Percentiles rank a stretch among this genome's conserved stretches.
phyloP scores from a whole-genome alignment of 92 coral and sea anemone genomes.

The Scolanthus callimorphus region DNA sequence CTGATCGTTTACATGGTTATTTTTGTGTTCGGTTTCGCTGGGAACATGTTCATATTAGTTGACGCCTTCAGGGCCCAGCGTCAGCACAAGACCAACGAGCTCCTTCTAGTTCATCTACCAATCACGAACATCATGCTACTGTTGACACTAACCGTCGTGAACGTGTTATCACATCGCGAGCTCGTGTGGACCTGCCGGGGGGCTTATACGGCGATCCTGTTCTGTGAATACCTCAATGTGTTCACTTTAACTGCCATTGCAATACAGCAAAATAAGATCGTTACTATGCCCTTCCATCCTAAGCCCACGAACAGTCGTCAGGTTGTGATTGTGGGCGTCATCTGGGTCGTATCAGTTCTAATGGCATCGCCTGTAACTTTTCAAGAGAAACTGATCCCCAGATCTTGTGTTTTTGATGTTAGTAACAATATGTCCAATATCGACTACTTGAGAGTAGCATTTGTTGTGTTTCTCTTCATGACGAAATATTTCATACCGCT shows the following conservation, averaged over 20 bases:
- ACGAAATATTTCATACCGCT: slow-evolving; percentile 10
- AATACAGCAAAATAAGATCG: slow-evolving; percentile 13
- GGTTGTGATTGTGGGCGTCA: neutral
- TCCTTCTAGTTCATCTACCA: slow-evolving; percentile 13
- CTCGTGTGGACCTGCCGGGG: slow-evolving; percentile 3
- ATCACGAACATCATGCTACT: slow-evolving; percentile 9
- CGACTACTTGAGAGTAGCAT: neutral
- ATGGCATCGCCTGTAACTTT: slow-evolving; percentile 1
- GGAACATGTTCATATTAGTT: slow-evolving; percentile 19
- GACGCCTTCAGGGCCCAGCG: slow-evolving; percentile 17
- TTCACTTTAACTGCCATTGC: slow-evolving; percentile 18
- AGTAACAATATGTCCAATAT: too few species aligned
- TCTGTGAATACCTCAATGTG: slow-evolving; percentile 12
- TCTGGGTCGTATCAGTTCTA: slow-evolving; percentile 5
- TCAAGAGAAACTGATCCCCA: neutral
- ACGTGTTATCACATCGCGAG: slow-evolving; percentile 1
- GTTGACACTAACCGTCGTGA: slow-evolving; percentile 11
- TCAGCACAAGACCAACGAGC: slow-evolving; percentile 13
- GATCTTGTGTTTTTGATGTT: neutral
- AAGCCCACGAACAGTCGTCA: slow-evolving; percentile 6
- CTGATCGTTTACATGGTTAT: too few species aligned
- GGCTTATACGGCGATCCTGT: slow-evolving; percentile 6
- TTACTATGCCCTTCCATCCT: slow-evolving; percentile 12
- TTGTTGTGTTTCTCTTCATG: neutral
- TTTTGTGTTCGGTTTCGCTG: slow-evolving; percentile 9